Base-by-base conservation (phyloP, 2,888 invertebrate species). In the Nemoura dubitans region DNA sequence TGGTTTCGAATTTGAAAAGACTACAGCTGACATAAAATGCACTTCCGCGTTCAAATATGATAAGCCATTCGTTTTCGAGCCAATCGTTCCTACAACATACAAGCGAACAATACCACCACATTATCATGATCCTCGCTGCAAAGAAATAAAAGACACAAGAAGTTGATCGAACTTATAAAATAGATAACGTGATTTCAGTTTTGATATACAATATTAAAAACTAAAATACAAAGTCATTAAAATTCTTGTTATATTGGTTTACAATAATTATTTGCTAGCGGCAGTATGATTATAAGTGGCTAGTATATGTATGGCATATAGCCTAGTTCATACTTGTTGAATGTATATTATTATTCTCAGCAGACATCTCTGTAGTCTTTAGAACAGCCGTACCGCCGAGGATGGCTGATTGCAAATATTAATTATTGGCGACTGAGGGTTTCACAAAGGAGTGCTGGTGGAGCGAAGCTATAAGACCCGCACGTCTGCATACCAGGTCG, bases 151-250 rank as follows among this genome's bases (percentile, higher is more conserved):
- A 3, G 3, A 21, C 59, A 21, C 59, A 59, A 59, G 59, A 59
- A 59, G 59, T 59, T 59, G 59, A 59, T 59, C 59, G 59, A 59
- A 59, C 59, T 59, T 59, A 16, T 21, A 59, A 59, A 59, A 59
- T 21, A 59, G 59, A 59, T 59, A 3, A 59, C 59, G 59, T 59
- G 59, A 21, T 59, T 59, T 59, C 59, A 59, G 59, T 59, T 59
- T 59, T 59, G 59, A 59, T 59, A 59, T 59, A 59, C 59, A 59
- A 59, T 21, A 59, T 59, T 59, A 59, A 59, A 59, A 59, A 59
- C 14, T 59, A 59, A 59, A 59, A 59, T 21, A 59, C 59, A 59
- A 59, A 59, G 59, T 59, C 59, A 59, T 59, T 59, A 59, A 59
- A 59, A 59, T 7, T 59, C 59, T 59, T 7, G 59, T 59, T 59